Conservation (phyloP, 1,140 invertebrate genomes). For the Pentalonia nigronervosa region DNA sequence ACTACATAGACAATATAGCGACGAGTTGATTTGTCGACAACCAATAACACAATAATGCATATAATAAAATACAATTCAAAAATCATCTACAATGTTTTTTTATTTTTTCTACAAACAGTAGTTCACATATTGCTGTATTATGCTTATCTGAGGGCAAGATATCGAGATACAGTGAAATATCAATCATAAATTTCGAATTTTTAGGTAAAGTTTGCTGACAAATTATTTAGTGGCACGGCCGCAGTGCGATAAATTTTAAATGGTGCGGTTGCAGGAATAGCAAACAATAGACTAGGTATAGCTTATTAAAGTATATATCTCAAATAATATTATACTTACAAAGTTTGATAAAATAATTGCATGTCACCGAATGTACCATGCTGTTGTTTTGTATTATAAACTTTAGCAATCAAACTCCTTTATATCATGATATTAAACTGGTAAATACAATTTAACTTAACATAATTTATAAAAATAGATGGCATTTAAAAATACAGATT, state of each 20-base stretch:
- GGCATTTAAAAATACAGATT: neutral
- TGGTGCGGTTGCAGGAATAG: neutral
- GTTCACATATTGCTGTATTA: neutral
- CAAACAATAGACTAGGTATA: neutral
- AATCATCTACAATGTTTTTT: neutral
- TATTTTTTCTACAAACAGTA: neutral
- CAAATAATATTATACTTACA: neutral
- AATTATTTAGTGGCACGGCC: neutral
- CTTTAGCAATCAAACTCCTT: neutral
- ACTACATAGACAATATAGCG: neutral
- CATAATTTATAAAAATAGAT: neutral
- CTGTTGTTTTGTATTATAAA: neutral
- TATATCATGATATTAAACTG: neutral
- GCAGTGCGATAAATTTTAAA: neutral
- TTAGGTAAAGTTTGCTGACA: neutral
- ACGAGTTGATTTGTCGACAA: neutral
- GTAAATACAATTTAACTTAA: neutral
- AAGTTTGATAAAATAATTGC: constrained; percentile 20
- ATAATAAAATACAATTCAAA: neutral
- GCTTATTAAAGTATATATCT: constrained; percentile 4
- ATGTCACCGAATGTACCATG: neutral
- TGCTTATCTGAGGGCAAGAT: neutral
- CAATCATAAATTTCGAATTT: neutral
- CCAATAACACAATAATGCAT: neutral
- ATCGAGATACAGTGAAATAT: neutral